Evolutionary conservation across 1,140 invertebrate species (phyloP).

Genomic region (Ips nitidus): DNA sequence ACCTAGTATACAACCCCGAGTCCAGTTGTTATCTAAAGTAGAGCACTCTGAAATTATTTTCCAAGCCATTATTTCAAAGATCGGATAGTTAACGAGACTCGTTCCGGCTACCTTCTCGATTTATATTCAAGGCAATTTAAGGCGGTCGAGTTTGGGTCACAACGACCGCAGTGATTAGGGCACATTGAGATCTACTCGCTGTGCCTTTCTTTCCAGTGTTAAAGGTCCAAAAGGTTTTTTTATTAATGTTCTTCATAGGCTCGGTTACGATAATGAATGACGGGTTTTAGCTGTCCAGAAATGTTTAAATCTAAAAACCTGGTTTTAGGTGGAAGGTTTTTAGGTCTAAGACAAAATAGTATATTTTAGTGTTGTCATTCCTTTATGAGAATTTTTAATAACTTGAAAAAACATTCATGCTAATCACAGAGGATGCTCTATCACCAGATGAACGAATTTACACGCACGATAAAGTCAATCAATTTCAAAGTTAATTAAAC

Average conservation of each 20-base stretch:
- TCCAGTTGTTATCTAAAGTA: conserved; percentile 15
- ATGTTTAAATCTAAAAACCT: no score
- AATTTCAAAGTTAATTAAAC: no score
- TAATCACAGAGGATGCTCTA: no score
- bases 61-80: conserved; percentile 28
- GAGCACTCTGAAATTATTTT: conserved; percentile 27
- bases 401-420: no score
- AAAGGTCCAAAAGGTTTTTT: conserved; percentile 14
- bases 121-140: conserved; percentile 33
- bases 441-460: no score
- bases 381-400: no score
- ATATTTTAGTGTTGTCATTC: no score
- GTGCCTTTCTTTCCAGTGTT: conserved; percentile 9
- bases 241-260: conserved; percentile 3
- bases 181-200: conserved; percentile 21
- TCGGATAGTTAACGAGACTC: conserved; percentile 27
- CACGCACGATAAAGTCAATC: no score
- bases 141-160: conserved; percentile 18
- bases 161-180: conserved; percentile 30
- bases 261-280: no score
- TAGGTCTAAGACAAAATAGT: no score
- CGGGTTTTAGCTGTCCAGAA: no score
- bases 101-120: conserved; percentile 28
- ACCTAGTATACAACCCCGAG: conserved; percentile 11
- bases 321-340: no score